Evolutionary conservation across 2,113 vertebrate genomes (phyloP).

Genomic region (Oncorhynchus nerka): DNA sequence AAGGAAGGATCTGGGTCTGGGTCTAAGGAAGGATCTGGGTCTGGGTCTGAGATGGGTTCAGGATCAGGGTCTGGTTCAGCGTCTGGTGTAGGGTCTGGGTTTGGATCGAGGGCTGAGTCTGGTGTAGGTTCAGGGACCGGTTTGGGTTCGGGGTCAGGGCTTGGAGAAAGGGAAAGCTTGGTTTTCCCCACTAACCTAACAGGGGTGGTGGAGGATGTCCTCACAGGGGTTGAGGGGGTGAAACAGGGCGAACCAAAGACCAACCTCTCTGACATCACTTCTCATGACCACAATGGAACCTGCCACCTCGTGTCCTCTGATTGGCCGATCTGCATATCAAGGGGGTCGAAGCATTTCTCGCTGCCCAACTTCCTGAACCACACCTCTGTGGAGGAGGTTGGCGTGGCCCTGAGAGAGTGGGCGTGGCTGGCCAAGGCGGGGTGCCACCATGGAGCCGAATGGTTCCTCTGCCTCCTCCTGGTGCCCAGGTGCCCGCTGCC

Average conservation of each 20-base stretch:
- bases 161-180: neutral
- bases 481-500: slow-evolving; percentile 69
- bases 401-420: slow-evolving; percentile 73
- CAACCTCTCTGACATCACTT: slow-evolving; percentile 3
- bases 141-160: neutral
- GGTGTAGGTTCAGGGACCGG: neutral
- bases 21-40: too few relatives aligned
- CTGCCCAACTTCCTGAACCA: slow-evolving; percentile 85
- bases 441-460: slow-evolving; percentile 82
- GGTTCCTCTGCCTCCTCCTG: slow-evolving; percentile 90
- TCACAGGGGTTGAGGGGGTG: neutral
- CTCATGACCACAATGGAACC: slow-evolving; percentile 5
- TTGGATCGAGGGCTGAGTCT: neutral
- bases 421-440: slow-evolving; percentile 71
- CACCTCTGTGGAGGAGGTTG: slow-evolving; percentile 69
- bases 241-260: neutral
- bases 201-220: neutral
- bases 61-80: too few relatives aligned
- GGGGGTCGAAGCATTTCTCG: slow-evolving; percentile 58
- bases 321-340: slow-evolving; percentile 74
- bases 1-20: too few relatives aligned
- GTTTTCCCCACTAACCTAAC: slow-evolving; percentile 13
- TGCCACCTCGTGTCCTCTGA: slow-evolving; percentile 72
- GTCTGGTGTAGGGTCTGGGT: neutral
- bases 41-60: too few relatives aligned